Conservation (phyloP, 2,113 vertebrate species). For the Ceuthmochares aereus region DNA sequence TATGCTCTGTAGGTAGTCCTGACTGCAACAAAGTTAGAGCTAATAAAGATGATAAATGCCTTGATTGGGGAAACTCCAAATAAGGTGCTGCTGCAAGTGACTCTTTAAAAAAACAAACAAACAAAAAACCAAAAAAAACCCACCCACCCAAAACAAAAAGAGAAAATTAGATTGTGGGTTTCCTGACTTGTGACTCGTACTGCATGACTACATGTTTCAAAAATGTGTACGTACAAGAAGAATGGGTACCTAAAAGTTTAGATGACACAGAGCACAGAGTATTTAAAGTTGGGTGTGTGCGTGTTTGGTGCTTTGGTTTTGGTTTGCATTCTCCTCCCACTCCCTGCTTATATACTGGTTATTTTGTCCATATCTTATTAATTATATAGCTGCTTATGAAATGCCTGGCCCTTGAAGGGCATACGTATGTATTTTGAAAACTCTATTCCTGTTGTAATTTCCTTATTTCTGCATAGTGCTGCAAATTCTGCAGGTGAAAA, state of each 20-base stretch:
- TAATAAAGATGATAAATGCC: not conserved
- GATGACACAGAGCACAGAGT: not conserved
- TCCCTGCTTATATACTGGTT: too few species aligned
- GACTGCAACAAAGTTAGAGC: not conserved
- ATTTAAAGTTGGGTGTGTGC: not conserved
- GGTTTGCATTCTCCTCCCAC: not conserved
- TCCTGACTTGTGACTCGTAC: conserved; percentile 25
- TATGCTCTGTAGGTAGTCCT: not conserved
- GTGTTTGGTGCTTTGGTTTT: not conserved
- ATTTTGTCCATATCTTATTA: too few species aligned
- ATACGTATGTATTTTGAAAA: not conserved
- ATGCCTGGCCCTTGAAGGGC: not conserved
- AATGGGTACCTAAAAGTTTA: conserved; percentile 1
- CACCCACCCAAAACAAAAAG: not conserved
- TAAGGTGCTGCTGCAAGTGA: not conserved
- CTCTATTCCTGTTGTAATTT: not conserved
- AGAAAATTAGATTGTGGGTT: not conserved
- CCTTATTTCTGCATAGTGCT: not conserved
- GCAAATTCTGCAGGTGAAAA: not conserved
- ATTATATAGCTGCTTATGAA: not conserved
- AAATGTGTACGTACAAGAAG: conserved; percentile 11
- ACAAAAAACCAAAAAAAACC: too few species aligned
- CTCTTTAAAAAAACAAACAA: too few species aligned
- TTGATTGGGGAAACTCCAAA: not conserved
- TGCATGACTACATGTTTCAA: not conserved